Evolutionary conservation across 2,888 invertebrate genomes (phyloP).

Genomic region (Drosophila falleni): DNA sequence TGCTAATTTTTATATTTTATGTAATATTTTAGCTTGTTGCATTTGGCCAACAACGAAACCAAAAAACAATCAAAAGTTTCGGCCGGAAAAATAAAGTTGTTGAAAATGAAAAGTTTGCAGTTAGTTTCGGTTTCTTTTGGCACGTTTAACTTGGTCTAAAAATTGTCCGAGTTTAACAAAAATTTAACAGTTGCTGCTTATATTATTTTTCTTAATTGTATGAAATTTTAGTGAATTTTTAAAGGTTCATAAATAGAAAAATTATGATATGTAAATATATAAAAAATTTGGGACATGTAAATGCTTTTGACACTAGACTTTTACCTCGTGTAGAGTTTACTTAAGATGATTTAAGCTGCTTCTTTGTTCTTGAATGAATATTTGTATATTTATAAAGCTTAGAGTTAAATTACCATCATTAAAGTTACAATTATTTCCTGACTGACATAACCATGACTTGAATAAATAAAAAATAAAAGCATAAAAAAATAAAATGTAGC

Average conservation of each 20-base stretch:
- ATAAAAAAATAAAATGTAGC: constrained; percentile 16
- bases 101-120: constrained; percentile 23
- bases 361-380: too few species aligned
- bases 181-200: constrained; percentile 5
- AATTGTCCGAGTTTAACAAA: not conserved
- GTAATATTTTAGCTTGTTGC: constrained; percentile 37
- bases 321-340: too few species aligned
- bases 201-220: constrained; percentile 31
- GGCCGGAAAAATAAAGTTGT: constrained; percentile 14
- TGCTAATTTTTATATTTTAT: constrained; percentile 12
- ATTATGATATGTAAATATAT: too few species aligned
- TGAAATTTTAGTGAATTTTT: too few species aligned
- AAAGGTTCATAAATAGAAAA: too few species aligned
- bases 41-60: constrained; percentile 8
- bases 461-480: constrained; percentile 5
- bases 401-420: too few species aligned
- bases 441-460: not conserved
- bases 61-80: not conserved
- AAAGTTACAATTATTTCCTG: too few species aligned
- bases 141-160: constrained; percentile 32
- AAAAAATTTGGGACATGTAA: too few species aligned
- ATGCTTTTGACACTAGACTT: too few species aligned
- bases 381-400: not conserved
- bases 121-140: constrained; percentile 19
- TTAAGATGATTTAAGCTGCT: too few species aligned